These are phyloP conservation scores for Ptilorrhoa leucosticta DNA, from an alignment of 2,113 vertebrate genomes.

Conservation along the genomic window DNA sequence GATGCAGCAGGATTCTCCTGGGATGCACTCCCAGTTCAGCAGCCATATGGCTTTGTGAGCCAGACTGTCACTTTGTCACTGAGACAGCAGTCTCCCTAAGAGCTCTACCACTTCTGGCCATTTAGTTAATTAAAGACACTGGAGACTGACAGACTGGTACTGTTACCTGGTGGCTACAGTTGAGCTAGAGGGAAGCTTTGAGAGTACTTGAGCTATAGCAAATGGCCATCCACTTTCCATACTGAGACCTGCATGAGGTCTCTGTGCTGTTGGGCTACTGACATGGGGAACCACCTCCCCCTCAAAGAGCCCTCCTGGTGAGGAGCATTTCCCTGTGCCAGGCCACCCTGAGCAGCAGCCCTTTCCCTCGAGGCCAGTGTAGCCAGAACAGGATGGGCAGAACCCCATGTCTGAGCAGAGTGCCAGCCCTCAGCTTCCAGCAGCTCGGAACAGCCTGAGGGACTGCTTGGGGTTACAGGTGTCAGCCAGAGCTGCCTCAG, in stretches of 20 bases:
- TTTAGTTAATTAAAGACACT: neutral
- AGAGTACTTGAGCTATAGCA: neutral
- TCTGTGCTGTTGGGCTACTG: neutral
- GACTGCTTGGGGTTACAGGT: neutral
- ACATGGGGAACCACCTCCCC: neutral
- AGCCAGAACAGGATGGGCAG: accelerated
- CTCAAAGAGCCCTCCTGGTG: neutral
- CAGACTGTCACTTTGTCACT: neutral
- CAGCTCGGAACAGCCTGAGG: neutral
- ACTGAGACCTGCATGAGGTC: accelerated
- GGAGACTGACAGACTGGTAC: neutral
- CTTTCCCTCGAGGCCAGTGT: accelerated
- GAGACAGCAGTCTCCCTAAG: neutral
- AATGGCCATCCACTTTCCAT: neutral
- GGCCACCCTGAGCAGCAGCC: neutral
- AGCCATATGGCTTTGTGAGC: accelerated
- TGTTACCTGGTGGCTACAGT: neutral
- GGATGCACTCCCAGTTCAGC: neutral
- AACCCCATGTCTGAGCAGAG: accelerated
- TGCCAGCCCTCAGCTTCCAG: accelerated
- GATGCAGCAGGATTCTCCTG: neutral
- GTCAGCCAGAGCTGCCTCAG: neutral
- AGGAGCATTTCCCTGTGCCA: neutral
- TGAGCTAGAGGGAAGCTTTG: neutral
- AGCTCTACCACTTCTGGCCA: neutral